Base-by-base conservation (phyloP, 2,797 vertebrate species). In the Myotis planiceps region DNA sequence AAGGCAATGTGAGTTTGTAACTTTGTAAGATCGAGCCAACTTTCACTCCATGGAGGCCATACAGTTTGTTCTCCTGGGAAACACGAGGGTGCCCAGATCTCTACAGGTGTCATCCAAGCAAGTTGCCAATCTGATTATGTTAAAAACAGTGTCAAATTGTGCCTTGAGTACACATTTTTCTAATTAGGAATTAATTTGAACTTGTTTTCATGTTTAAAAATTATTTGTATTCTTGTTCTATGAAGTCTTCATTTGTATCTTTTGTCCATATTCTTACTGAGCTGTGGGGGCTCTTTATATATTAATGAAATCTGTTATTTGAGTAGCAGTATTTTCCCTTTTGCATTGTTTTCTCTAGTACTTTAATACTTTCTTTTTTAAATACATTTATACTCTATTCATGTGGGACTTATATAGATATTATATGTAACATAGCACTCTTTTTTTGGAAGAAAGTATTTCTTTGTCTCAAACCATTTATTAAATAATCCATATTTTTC, bases 41-140 rank as follows among this genome's bases (percentile, higher is more conserved):
- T 32, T 95, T 68, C 13, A 39, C 9, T n/a, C n/a, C 14, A 0
- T 5, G 23, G 27, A 79, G 18, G 16, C 14, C 13, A 4, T 7
- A 9, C 4, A 42, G 2, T 19, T n/a, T 42, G 13, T 27, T 68
- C 47, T 65, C 16, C 0, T 1, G 18, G 29, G 32, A 74, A 74
- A 42, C n/a, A 21, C 1, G 3, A 13, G 14, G 9, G 6, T 18
- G 3, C 3, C 47, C 75, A 0, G 23, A 1, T 29, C 32, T 21
- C 37, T 2, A 1, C 0, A 63, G 9, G 7, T 6, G 9, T 21
- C 29, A 34, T 45, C 32, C 21, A 9, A 49, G 58, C 21, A 0
- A 39, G 12, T 37, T 16, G 19, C 71, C 47, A 25, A 14, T 32
- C 6, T 27, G 47, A 34, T 60, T 23, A 2, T 18, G 18, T 45